A percentile compares a stretch with the other conserved stretches of the same genome.
Conservation (phyloP, 2,888 invertebrate genomes). For the Beris chalybata region DNA sequence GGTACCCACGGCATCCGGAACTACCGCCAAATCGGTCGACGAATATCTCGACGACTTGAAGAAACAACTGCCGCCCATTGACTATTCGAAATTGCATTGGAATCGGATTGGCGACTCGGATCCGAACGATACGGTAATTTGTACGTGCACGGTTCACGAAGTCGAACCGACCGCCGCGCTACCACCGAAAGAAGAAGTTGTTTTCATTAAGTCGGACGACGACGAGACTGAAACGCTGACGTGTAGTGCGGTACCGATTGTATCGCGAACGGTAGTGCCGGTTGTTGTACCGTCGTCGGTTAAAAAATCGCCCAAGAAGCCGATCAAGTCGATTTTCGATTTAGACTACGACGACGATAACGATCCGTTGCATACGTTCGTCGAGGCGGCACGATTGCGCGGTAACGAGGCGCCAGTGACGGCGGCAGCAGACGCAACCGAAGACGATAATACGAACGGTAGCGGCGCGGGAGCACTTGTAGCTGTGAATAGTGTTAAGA, state of each 20-base stretch:
- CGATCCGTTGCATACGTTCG: constrained; percentile 49
- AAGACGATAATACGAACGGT: not conserved
- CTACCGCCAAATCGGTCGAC: constrained; percentile 38
- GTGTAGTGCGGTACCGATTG: not conserved
- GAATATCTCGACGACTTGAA: constrained; percentile 42
- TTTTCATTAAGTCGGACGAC: constrained; percentile 29
- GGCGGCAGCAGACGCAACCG: not conserved
- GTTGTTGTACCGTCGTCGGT: not conserved
- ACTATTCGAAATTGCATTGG: constrained; percentile 38
- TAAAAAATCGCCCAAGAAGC: constrained; percentile 41
- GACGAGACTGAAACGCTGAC: not conserved
- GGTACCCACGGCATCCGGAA: too few relatives aligned
- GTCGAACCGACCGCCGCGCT: constrained; percentile 11
- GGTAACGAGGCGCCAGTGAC: not conserved
- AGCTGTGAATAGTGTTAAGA: constrained; percentile 10
- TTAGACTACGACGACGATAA: constrained; percentile 55
- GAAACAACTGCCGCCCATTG: constrained; percentile 41
- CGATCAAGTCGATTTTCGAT: constrained; percentile 55
- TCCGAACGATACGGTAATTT: constrained; percentile 36
- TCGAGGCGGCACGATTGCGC: constrained; percentile 42
- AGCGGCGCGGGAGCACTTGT: not conserved
- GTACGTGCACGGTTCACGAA: constrained; percentile 43
- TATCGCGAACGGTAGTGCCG: not conserved
- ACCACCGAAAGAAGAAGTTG: constrained; percentile 13
- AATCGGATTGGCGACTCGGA: constrained; percentile 8